A percentile compares a stretch with the other conserved stretches of the same genome.
These are phyloP conservation scores for Carpatolechia fugitivella DNA, from an alignment of 2,888 invertebrate genomes.

Conservation along the genomic window DNA sequence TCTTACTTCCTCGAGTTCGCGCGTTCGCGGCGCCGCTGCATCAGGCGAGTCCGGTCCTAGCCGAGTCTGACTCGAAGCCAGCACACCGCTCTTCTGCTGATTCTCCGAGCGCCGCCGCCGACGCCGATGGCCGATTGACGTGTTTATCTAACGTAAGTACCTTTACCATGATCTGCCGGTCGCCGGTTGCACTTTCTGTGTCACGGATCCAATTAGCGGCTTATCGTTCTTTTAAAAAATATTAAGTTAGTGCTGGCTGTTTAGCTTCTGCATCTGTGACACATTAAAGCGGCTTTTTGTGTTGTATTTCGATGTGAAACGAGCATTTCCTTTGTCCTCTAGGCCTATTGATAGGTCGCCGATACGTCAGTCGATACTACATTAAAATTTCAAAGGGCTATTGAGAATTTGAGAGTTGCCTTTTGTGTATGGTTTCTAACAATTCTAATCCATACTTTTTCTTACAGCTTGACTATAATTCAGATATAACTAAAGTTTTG, in stretches of 20 bases:
- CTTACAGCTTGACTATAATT: not conserved
- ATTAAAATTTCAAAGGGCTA: conserved; percentile 3
- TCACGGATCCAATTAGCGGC: conserved; percentile 13
- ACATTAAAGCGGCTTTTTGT: not conserved
- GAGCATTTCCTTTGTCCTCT: conserved; percentile 29
- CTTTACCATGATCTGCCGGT: conserved; percentile 5
- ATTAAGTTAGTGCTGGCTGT: not conserved
- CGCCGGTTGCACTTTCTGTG: conserved; percentile 20
- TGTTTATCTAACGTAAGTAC: conserved; percentile 56
- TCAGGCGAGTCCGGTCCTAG: conserved; percentile 16
- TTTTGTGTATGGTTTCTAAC: not conserved
- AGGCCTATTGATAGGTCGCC: conserved; percentile 14
- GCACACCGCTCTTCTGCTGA: conserved; percentile 31
- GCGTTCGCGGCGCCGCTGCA: conserved; percentile 67
- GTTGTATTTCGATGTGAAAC: not conserved
- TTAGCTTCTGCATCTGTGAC: conserved; percentile 18
- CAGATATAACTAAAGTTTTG: not conserved
- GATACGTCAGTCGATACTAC: conserved; percentile 1
- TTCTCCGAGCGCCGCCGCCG: conserved; percentile 33
- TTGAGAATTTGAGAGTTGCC: not conserved
- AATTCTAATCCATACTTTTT: not conserved
- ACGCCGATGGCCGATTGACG: conserved; percentile 64
- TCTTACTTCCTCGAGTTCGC: conserved; percentile 76
- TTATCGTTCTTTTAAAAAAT: conserved; percentile 2
- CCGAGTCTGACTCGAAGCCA: conserved; percentile 29